Evolutionary conservation across 2,888 invertebrate species (phyloP), one percentile per base, ranked within the genome.

Genomic region (Mesorhabditis sp.): DNA sequence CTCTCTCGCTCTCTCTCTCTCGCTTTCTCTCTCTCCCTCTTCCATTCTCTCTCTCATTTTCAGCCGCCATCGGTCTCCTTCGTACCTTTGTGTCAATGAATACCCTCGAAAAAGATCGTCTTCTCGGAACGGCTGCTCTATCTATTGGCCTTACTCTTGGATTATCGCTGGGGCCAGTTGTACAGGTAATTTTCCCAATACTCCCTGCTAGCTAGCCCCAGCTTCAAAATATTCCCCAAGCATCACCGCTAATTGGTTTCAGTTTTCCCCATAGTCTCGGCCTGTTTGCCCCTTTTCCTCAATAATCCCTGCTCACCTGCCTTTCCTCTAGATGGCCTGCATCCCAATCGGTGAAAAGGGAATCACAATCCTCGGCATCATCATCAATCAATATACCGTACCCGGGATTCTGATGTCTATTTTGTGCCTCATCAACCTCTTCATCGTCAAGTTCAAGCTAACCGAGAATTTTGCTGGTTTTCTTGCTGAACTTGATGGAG

Each of bases 351-450:
- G 58, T 50, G 58, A 50, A 50, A n/a, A 50, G 58, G n/a, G 58
- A n/a, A 50, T 13, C 7, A 50, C n/a, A 10, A 13, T 50, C 58
- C 10, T 13, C n/a, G 58, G 7, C 10, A 50, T 50, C n/a, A n/a
- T 50, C 58, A 13, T 50, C 58, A 50, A 50, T 50, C 10, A 50
- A 50, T 50, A 50, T n/a, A 50, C 58, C n/a, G 58, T 50, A n/a
- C 58, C 58, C 10, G 58, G 10, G 7, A 13, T 50, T 50, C 10
- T 50, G 2, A 50, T 50, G 58, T 50, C 58, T 13, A 13, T 50
- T n/a, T n/a, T 50, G 7, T 50, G 10, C n/a, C n/a, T 50, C 10
- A 10, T 50, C 58, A 50, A 13, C 58, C 7, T 50, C n/a, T 13
- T 50, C 10, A 50, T 50, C 58, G n/a, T 50, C n/a, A 13, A 13